These are phyloP conservation scores for Physocephala rufipes DNA, from an alignment of 2,888 invertebrate genomes.

Conservation along the genomic window DNA sequence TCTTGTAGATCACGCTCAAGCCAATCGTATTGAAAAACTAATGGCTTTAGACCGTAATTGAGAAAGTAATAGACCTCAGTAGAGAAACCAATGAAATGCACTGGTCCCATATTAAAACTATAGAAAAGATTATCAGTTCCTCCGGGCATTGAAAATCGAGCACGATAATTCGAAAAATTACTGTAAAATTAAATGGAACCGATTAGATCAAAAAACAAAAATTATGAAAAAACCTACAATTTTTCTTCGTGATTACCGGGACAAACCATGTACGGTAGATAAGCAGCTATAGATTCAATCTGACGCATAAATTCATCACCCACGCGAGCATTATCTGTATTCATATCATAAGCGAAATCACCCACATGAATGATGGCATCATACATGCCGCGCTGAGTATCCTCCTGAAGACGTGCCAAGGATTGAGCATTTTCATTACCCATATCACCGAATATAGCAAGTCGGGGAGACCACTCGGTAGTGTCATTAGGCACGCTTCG, in stretches of 20 bases:
- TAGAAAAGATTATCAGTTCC: constrained; percentile 77
- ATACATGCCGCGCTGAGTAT: constrained; percentile 81
- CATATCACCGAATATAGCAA: constrained; percentile 94
- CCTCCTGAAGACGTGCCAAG: constrained; percentile 83
- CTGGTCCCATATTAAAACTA: constrained; percentile 89
- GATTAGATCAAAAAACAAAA: constrained; percentile 12
- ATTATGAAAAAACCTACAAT: constrained; percentile 69
- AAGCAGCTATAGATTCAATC: constrained; percentile 90
- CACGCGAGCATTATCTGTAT: constrained; percentile 79
- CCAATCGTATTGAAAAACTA: constrained; percentile 89
- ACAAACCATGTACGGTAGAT: constrained; percentile 92
- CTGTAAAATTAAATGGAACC: constrained; percentile 65
- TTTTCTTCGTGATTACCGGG: constrained; percentile 90
- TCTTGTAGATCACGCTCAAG: constrained; percentile 78
- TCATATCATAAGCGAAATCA: constrained; percentile 96
- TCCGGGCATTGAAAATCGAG: constrained; percentile 92
- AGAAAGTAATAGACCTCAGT: constrained; percentile 96
- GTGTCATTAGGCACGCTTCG: constrained; percentile 73
- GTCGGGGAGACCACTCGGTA: constrained; percentile 78
- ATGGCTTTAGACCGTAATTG: constrained; percentile 83
- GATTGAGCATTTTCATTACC: constrained; percentile 91
- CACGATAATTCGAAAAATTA: constrained; percentile 94
- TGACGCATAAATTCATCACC: constrained; percentile 96
- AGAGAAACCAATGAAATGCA: constrained; percentile 90
- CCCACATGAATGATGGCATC: constrained; percentile 92